Evolutionary conservation across 2,888 invertebrate genomes (phyloP).

Genomic region (Tetranychus piercei): DNA sequence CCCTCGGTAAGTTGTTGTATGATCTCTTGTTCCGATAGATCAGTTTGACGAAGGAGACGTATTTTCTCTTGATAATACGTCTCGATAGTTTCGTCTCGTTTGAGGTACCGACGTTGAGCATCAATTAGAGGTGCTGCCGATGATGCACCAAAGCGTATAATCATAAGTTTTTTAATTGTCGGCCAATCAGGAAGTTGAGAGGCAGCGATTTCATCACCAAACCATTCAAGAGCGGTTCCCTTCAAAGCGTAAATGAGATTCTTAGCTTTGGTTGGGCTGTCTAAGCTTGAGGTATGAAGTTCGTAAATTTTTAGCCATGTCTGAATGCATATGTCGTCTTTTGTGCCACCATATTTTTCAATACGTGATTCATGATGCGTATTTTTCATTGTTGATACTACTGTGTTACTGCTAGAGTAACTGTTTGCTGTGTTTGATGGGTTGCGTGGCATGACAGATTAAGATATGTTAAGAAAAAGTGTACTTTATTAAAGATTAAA

Average conservation of each 20-base stretch:
- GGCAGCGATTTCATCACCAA: slow-evolving; percentile 1
- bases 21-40: not conserved
- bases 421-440: too few species aligned
- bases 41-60: not conserved
- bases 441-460: too few species aligned
- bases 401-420: too few species aligned
- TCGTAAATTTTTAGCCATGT: slow-evolving; percentile 6
- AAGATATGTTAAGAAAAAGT: too few species aligned
- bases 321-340: not conserved
- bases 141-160: too few species aligned
- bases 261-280: not conserved
- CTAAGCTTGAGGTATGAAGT: not conserved
- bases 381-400: too few species aligned
- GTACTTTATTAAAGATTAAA: too few species aligned
- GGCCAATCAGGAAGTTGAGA: not conserved
- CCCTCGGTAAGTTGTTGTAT: slow-evolving; percentile 3
- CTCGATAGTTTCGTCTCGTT: too few species aligned
- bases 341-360: too few species aligned
- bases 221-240: not conserved
- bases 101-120: too few species aligned
- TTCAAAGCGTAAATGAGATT: not conserved
- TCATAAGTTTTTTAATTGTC: not conserved
- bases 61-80: not conserved
- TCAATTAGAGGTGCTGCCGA: too few species aligned
- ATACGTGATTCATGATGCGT: too few species aligned